phyloP scores from a whole-genome alignment of 2,888 invertebrate species.

The Oscheius onirici region DNA sequence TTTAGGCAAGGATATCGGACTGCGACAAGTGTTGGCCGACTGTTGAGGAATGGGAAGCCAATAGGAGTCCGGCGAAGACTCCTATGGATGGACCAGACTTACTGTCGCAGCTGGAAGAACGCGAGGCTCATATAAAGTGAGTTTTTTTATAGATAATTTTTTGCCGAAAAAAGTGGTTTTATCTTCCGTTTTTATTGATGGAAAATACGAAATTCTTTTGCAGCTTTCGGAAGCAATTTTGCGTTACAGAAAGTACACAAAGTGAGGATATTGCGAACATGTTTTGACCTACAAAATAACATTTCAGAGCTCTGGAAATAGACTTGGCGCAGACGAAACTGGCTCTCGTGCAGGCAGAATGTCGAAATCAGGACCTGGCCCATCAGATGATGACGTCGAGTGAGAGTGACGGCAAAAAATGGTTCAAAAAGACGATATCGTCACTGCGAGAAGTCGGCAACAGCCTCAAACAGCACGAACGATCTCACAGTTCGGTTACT shows the following conservation, averaged over 20 bases:
- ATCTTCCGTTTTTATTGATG: too few species aligned
- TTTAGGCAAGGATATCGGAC: conserved; percentile 47
- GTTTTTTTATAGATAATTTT: not conserved
- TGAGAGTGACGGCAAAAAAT: conserved; percentile 48
- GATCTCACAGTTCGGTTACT: conserved; percentile 53
- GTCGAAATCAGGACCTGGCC: conserved; percentile 78
- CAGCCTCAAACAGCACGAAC: conserved; percentile 62
- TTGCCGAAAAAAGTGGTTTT: too few species aligned
- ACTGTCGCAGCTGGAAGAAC: conserved; percentile 53
- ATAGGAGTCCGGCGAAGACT: conserved; percentile 42
- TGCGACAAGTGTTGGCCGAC: conserved; percentile 55
- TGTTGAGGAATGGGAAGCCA: conserved; percentile 55
- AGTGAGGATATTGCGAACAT: conserved; percentile 48
- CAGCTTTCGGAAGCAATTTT: not conserved
- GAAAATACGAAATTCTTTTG: not conserved
- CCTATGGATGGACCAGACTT: conserved; percentile 43
- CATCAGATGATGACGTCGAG: conserved; percentile 75
- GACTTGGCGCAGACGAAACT: conserved; percentile 96
- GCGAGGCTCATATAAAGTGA: conserved; percentile 75
- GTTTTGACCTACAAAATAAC: not conserved
- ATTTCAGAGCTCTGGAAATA: conserved; percentile 79
- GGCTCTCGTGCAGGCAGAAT: conserved; percentile 84
- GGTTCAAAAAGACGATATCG: conserved; percentile 88
- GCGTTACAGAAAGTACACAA: conserved; percentile 77
- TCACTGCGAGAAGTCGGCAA: conserved; percentile 74